phyloP scores from a whole-genome alignment of 2,888 invertebrate genomes.

The Blastobasis lacticolella region DNA sequence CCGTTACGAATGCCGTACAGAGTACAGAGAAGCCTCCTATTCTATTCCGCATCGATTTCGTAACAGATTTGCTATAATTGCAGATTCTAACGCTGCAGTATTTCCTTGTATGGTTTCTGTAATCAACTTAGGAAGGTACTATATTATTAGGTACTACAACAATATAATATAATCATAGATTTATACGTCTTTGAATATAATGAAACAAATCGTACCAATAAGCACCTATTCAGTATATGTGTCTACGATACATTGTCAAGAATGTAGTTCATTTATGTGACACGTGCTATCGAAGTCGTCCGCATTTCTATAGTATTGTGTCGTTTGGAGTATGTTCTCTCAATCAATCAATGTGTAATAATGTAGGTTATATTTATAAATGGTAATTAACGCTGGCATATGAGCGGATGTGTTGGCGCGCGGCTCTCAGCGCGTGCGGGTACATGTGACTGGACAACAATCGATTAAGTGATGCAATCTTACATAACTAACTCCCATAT shows the following conservation, averaged over 20 bases:
- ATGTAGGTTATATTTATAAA: conserved; percentile 18
- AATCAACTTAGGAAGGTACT: too few species aligned
- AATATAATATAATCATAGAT: too few species aligned
- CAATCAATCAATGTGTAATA: conserved; percentile 18
- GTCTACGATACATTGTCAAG: too few species aligned
- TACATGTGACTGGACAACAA: conserved; percentile 28
- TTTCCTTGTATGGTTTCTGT: conserved; percentile 6
- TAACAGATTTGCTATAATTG: conserved; percentile 12
- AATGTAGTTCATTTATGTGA: too few species aligned
- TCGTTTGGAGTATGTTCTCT: conserved; percentile 6
- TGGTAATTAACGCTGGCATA: conserved; percentile 30
- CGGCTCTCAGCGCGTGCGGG: conserved; percentile 23
- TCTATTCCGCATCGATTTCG: conserved; percentile 30
- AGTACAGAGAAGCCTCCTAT: conserved; percentile 13
- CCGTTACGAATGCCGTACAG: conserved; percentile 22
- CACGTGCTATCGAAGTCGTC: too few species aligned
- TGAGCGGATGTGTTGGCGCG: conserved; percentile 25
- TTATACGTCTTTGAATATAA: too few species aligned
- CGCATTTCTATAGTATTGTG: neutral
- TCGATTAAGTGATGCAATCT: neutral
- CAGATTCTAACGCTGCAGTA: neutral
- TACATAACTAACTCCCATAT: too few species aligned
- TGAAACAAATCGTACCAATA: too few species aligned
- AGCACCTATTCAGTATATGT: too few species aligned
- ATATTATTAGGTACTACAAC: too few species aligned